Percentiles rank a stretch among this genome's conserved stretches.
These are phyloP conservation scores for Ancistrus triradiatus DNA, from an alignment of 2,113 vertebrate genomes.

Conservation along the genomic window DNA sequence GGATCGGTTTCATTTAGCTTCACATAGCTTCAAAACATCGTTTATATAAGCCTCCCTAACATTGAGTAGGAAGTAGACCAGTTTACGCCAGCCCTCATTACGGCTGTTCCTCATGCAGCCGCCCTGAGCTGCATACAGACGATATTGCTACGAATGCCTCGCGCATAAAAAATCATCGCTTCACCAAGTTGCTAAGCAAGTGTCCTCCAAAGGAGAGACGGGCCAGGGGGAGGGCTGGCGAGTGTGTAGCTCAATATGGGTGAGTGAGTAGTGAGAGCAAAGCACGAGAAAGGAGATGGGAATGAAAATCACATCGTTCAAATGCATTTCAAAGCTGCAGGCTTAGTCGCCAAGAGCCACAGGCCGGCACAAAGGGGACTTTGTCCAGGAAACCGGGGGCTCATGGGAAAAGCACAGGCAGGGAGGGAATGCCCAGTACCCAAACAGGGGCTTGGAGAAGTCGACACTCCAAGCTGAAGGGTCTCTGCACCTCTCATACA, in stretches of 20 bases:
- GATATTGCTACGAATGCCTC: slow-evolving; percentile 20
- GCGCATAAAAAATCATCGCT: slow-evolving; percentile 13
- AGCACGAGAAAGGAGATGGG: slow-evolving; percentile 34
- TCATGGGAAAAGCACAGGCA: slow-evolving; percentile 46
- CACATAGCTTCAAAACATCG: too few relatives aligned
- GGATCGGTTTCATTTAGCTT: too few relatives aligned
- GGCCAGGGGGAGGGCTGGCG: slow-evolving; percentile 4
- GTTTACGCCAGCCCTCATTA: too few relatives aligned
- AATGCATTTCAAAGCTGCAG: slow-evolving; percentile 45
- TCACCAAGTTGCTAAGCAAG: slow-evolving; percentile 45
- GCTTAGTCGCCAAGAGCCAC: slow-evolving; percentile 46
- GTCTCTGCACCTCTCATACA: slow-evolving; percentile 9
- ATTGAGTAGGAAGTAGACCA: too few relatives aligned
- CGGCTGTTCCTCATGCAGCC: slow-evolving; percentile 14
- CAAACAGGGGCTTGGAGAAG: slow-evolving; percentile 36
- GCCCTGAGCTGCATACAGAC: slow-evolving; percentile 41
- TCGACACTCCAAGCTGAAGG: slow-evolving; percentile 30
- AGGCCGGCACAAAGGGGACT: slow-evolving; percentile 46
- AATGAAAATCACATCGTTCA: slow-evolving; percentile 54
- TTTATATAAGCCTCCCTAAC: too few relatives aligned
- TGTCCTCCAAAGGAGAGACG: slow-evolving; percentile 13
- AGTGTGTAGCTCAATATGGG: slow-evolving; percentile 31
- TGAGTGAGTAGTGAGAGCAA: slow-evolving; percentile 25
- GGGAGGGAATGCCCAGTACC: slow-evolving; percentile 35
- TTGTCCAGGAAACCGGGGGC: slow-evolving; percentile 42